phyloP scores from a whole-genome alignment of 2,797 vertebrate species.

The Pseudomugil tenellus region DNA sequence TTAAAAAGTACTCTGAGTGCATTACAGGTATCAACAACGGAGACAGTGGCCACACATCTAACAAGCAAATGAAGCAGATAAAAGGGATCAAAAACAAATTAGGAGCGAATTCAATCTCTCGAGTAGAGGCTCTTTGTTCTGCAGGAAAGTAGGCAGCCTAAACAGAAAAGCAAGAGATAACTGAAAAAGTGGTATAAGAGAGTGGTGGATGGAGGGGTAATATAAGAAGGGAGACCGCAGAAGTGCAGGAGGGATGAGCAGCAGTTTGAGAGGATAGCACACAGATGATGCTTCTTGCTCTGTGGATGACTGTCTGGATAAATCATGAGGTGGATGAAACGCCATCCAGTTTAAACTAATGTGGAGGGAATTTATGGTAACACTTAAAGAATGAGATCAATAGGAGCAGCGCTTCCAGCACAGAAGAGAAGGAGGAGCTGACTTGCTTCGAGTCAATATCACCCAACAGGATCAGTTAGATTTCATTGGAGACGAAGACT shows the following conservation, averaged over 20 bases:
- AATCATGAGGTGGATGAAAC: constrained; percentile 62
- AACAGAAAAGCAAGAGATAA: constrained; percentile 60
- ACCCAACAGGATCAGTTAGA: constrained; percentile 71
- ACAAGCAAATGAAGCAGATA: constrained; percentile 59
- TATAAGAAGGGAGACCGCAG: constrained; percentile 36
- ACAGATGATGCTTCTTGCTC: constrained; percentile 32
- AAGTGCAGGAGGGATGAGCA: constrained; percentile 24
- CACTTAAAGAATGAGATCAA: constrained; percentile 84
- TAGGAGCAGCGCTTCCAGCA: constrained; percentile 62
- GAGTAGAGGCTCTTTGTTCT: constrained; percentile 74
- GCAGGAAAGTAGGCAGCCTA: constrained; percentile 65
- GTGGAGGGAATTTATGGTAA: constrained; percentile 83
- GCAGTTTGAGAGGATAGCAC: constrained; percentile 40
- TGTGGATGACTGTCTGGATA: constrained; percentile 52
- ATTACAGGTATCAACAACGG: constrained; percentile 46
- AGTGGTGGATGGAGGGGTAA: constrained; percentile 55
- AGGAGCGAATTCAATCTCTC: constrained; percentile 74
- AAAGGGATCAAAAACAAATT: constrained; percentile 74
- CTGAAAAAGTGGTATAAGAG: constrained; percentile 36
- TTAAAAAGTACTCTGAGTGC: constrained; percentile 32
- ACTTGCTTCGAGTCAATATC: constrained; percentile 60
- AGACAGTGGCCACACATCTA: constrained; percentile 45
- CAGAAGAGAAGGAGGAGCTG: constrained; percentile 50
- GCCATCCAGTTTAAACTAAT: constrained; percentile 74
- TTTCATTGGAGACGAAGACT: constrained; percentile 43